Conservation (phyloP, 2,797 vertebrate species). For the Microctenopoma steveboyesi region DNA sequence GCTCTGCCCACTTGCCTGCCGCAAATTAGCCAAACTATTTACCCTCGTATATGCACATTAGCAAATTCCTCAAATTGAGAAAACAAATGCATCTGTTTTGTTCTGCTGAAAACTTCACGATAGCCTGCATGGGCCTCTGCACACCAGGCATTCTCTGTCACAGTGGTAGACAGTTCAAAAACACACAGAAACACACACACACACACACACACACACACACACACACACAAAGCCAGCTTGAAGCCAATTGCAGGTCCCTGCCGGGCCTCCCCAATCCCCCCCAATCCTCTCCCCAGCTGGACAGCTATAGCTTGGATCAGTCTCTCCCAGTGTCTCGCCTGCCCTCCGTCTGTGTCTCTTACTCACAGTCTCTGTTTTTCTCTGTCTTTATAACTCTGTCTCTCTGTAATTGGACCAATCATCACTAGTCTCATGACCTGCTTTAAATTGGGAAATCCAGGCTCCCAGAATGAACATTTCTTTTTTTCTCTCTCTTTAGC, state of each 20-base stretch:
- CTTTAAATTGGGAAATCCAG: conserved; percentile 40
- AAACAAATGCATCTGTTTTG: conserved; percentile 81
- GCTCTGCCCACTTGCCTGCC: conserved; percentile 63
- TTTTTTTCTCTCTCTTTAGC: conserved; percentile 2
- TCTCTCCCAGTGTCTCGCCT: conserved; percentile 38
- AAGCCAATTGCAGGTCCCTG: conserved; percentile 63
- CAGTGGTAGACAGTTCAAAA: conserved; percentile 46
- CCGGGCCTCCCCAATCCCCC: conserved; percentile 48
- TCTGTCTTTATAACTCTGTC: conserved; percentile 17
- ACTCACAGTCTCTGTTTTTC: conserved; percentile 31
- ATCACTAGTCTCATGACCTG: conserved; percentile 30
- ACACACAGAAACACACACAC: conserved; percentile 37
- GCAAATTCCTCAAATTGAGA: conserved; percentile 80
- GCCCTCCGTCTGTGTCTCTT: conserved; percentile 38
- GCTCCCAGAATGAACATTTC: conserved; percentile 40
- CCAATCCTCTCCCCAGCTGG: conserved; percentile 64
- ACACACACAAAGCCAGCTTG: conserved; percentile 48
- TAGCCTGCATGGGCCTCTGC: conserved; percentile 76
- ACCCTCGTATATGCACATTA: conserved; percentile 75
- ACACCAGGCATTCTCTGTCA: conserved; percentile 78
- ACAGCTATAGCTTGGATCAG: conserved; percentile 53
- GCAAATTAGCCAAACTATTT: conserved; percentile 81
- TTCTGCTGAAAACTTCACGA: conserved; percentile 72
- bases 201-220: conserved; percentile 39
- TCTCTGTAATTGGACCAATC: conserved; percentile 30